These are phyloP conservation scores for Tachycineta bicolor DNA, from an alignment of 2,113 vertebrate species.

Conservation along the genomic window DNA sequence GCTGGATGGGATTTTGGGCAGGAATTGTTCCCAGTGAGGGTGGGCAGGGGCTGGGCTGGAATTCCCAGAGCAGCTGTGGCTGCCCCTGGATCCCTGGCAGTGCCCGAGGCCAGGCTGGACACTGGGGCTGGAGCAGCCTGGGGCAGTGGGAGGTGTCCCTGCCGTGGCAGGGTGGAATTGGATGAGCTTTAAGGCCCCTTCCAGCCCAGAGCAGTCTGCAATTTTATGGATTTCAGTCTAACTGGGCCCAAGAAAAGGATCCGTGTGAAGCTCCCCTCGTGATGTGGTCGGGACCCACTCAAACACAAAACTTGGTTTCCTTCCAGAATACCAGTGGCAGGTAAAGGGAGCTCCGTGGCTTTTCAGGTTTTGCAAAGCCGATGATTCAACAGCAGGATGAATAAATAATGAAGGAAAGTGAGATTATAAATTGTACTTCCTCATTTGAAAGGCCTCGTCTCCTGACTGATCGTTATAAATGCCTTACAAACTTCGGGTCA, in stretches of 20 bases:
- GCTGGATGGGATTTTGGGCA: accelerated
- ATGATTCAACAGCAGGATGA: not conserved
- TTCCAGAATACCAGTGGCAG: accelerated
- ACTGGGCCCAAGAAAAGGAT: accelerated
- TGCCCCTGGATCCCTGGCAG: not conserved
- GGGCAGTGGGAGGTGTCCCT: not conserved
- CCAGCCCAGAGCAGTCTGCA: not conserved
- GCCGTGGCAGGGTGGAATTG: accelerated
- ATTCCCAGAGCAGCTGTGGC: not conserved
- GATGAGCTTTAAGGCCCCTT: accelerated
- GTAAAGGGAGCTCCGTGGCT: not conserved
- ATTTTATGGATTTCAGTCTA: not conserved
- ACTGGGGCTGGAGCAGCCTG: not conserved
- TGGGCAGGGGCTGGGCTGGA: not conserved
- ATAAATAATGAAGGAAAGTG: not conserved
- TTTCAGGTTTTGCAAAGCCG: not conserved
- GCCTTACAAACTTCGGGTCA: not conserved
- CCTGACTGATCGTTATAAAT: not conserved
- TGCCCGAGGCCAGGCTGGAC: not conserved
- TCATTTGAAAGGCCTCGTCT: not conserved
- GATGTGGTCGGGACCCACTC: accelerated
- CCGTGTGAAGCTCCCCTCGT: accelerated
- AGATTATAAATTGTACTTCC: not conserved
- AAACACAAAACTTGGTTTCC: not conserved
- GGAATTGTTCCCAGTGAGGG: not conserved